Conservation (phyloP, 2,888 invertebrate species). For the Limnephilus marmoratus region DNA sequence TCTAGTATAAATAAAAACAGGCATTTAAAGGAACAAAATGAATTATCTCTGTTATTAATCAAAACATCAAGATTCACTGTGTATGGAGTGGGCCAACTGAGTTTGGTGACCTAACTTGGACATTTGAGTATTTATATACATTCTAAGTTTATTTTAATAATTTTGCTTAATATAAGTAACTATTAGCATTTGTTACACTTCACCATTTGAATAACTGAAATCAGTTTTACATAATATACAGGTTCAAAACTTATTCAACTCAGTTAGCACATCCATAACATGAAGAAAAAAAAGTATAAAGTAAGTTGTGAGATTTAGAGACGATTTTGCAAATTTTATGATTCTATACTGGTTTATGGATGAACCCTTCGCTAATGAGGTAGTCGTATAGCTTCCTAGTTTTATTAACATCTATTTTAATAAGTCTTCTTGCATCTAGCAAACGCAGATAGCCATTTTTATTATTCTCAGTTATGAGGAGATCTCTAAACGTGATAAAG, state of each 20-base stretch:
- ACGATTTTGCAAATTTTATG: constrained; percentile 55
- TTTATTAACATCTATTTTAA: constrained; percentile 96
- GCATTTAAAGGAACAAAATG: background rate
- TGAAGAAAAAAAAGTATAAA: background rate
- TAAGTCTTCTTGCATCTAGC: constrained; percentile 87
- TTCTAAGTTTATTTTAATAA: background rate
- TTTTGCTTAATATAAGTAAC: background rate
- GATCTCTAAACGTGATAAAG: constrained; percentile 87
- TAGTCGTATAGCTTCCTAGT: constrained; percentile 92
- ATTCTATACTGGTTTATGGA: constrained; percentile 77
- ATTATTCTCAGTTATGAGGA: constrained; percentile 85
- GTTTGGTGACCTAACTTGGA: background rate
- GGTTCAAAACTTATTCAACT: background rate
- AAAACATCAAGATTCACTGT: background rate
- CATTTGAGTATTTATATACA: background rate
- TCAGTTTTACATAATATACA: background rate
- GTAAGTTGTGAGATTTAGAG: background rate
- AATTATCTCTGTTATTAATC: background rate
- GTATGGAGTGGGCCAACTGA: background rate
- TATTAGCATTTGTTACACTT: background rate
- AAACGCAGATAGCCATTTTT: constrained; percentile 86
- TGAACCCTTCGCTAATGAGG: constrained; percentile 84
- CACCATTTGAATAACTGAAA: background rate
- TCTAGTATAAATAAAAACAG: background rate
- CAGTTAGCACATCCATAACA: background rate